Evolutionary conservation across 1,140 invertebrate species (phyloP), one percentile per base, ranked within the genome.

Genomic region (Diorhabda carinulata): DNA sequence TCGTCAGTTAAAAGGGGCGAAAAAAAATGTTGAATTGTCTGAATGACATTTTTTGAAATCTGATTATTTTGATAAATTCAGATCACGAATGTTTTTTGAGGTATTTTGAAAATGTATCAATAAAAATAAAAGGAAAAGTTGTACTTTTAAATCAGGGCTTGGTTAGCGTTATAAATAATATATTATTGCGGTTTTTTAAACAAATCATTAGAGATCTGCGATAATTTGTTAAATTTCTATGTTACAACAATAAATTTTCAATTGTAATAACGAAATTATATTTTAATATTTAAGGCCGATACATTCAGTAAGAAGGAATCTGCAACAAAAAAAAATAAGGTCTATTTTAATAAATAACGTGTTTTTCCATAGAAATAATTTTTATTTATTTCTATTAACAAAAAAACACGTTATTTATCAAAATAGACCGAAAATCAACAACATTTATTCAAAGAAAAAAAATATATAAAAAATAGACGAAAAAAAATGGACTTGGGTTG

Each of bases 61-160:
- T 25, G 25, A 25, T 25, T 25, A 25, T 63, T 63, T 8, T 3
- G 10, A 43, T 63, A 8, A 42, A 7, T 43, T 47, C 42, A 9
- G 2, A 43, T 60, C 65, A 8, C 65, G 25, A 7, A 25, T 3
- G 25, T 40, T 57, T 57, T 56, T 56, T 57, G 47, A 7, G 47
- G 47, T 52, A 52, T n/a, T n/a, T 25, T 25, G 25, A n/a, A 43
- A 60, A 68, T 70, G 67, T 72, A 66, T 72, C 76, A 79, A 79
- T 76, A 76, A 76, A 79, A 74, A 78, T 78, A 75, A 78, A 79
- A 78, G 73, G 76, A 78, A 71, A 74, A 74, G 78, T 81, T 81
- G 79, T 81, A 81, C 79, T 81, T 76, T 81, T 68, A 80, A 80
- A 81, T 79, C 79, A 81, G 79, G 79, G 79, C 76, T 78, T 79